Evolutionary conservation across 2,888 invertebrate genomes (phyloP).

Genomic region (Dynastes maya): DNA sequence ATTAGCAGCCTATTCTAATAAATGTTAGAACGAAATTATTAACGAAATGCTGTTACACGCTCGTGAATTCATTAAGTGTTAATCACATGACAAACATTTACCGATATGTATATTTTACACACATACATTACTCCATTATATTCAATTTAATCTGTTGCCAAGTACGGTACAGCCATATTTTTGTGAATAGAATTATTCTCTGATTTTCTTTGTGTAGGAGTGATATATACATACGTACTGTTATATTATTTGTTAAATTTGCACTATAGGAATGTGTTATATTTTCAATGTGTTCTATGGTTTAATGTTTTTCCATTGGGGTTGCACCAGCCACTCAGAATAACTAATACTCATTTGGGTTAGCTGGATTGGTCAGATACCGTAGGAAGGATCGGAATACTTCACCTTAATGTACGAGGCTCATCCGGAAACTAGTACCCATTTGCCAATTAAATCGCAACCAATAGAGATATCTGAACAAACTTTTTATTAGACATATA

Average conservation of each 20-base stretch:
- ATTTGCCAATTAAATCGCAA: no score
- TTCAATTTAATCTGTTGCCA: slow-evolving; percentile 2
- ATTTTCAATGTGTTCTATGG: no score
- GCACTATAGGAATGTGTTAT: neutral
- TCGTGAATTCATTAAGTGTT: slow-evolving; percentile 22
- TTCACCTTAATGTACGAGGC: no score
- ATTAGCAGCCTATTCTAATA: neutral
- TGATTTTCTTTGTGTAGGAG: neutral
- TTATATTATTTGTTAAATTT: neutral
- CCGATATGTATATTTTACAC: neutral
- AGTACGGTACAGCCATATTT: neutral
- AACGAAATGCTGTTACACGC: slow-evolving; percentile 28
- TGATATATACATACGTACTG: neutral
- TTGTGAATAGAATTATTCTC: neutral
- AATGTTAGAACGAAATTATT: slow-evolving; percentile 2
- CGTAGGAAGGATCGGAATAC: no score
- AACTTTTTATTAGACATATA: no score
- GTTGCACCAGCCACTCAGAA: no score
- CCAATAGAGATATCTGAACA: no score
- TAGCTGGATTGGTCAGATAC: no score
- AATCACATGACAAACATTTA: slow-evolving; percentile 15
- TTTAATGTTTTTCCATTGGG: no score
- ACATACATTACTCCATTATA: neutral
- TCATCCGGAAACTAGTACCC: no score
- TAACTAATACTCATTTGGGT: no score